phyloP scores from a whole-genome alignment of 2,113 vertebrate species.

The Peromyscus polionotus region DNA sequence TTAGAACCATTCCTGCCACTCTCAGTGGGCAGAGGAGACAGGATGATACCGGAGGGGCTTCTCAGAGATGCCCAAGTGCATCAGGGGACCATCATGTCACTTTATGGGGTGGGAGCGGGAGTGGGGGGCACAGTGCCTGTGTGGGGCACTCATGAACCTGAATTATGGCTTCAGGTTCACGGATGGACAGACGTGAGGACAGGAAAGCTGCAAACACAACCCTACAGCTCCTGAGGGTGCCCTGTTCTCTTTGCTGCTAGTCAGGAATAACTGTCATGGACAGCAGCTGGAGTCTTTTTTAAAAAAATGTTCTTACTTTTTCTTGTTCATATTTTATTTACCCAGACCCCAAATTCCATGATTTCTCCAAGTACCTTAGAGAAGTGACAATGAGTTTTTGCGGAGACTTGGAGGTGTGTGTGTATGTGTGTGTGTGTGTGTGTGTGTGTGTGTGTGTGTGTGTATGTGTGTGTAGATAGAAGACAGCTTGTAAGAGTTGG shows the following conservation, averaged over 20 bases:
- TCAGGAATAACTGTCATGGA: neutral
- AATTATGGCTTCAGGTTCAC: neutral
- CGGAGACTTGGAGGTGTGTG: neutral
- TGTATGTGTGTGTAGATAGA: neutral
- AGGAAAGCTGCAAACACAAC: neutral
- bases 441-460: neutral
- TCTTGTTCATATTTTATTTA: neutral
- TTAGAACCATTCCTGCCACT: neutral
- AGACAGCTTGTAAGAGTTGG: neutral
- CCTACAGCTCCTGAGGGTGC: neutral
- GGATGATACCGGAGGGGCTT: neutral
- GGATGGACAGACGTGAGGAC: rapidly evolving
- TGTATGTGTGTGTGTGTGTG: neutral
- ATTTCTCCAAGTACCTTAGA: neutral
- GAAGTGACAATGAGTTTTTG: neutral
- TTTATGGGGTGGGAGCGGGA: neutral
- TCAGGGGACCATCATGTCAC: too few relatives aligned
- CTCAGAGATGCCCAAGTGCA: neutral
- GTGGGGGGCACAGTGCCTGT: rapidly evolving
- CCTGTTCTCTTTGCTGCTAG: too few relatives aligned
- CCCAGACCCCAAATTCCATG: neutral
- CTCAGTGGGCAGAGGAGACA: neutral
- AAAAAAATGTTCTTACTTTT: too few relatives aligned
- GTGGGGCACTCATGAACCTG: neutral
- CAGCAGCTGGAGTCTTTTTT: neutral